Conservation (phyloP, 2,113 vertebrate genomes). For the Apeltes quadracus region DNA sequence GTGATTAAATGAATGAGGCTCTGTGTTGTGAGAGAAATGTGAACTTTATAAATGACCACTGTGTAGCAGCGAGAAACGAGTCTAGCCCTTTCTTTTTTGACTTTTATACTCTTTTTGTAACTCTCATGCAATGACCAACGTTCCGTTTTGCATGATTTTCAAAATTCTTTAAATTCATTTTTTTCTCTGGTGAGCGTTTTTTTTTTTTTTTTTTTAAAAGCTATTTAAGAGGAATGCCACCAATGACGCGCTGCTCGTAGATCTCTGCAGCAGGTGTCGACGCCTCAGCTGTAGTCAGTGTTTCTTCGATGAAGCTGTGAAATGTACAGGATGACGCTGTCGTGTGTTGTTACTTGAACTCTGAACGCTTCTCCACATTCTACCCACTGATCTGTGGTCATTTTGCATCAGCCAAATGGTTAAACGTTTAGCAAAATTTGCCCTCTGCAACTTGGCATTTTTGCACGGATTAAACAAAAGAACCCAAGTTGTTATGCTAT, state of each 20-base stretch:
- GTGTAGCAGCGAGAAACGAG: slow-evolving; percentile 46
- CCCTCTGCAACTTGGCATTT: background rate
- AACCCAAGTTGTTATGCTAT: background rate
- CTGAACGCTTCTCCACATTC: background rate
- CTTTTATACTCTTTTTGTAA: slow-evolving; percentile 70
- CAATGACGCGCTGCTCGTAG: slow-evolving; percentile 12
- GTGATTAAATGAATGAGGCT: slow-evolving; percentile 52
- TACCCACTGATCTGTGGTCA: background rate
- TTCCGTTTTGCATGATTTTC: slow-evolving; percentile 52
- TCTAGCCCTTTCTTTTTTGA: slow-evolving; percentile 19
- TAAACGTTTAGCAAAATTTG: background rate
- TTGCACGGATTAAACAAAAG: background rate
- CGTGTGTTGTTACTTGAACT: slow-evolving; percentile 66
- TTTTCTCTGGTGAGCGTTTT: slow-evolving; percentile 21
- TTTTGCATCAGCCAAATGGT: background rate
- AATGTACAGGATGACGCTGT: slow-evolving; percentile 63
- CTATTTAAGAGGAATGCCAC: slow-evolving; percentile 16
- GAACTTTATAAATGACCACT: slow-evolving; percentile 73
- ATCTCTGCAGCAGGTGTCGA: slow-evolving; percentile 23
- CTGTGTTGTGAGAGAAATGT: slow-evolving; percentile 27
- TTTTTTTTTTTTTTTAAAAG: slow-evolving; percentile 8
- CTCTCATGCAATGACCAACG: slow-evolving; percentile 4
- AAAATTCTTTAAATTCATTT: slow-evolving; percentile 17
- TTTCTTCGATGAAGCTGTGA: slow-evolving; percentile 74
- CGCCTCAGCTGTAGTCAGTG: slow-evolving; percentile 10